Evolutionary conservation across 1,140 invertebrate species (phyloP), one percentile per base, ranked within the genome.

Genomic region (Ladona fulva): DNA sequence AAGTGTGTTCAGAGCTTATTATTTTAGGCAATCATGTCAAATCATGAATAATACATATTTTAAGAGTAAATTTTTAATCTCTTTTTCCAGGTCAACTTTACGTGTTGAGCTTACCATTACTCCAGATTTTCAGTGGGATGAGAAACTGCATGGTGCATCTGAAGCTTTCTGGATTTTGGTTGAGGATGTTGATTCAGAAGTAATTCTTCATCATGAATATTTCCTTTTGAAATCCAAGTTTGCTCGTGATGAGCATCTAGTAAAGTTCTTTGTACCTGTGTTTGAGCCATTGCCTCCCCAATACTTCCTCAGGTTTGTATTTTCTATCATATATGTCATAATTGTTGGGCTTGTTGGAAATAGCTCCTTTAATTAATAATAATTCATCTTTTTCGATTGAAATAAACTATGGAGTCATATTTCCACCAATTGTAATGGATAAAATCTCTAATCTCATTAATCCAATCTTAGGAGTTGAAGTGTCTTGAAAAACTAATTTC

Each of bases 91-190:
- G 78, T 96, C 96, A 11, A 98, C 97, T 0, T 84, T 99, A 0
- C 87, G 95, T 78, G 96, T 99, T 0, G 97, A 99, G 85, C 86
- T 99, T 0, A 99, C 97, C 0, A 97, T 99, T n/a, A 98, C 96
- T 0, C 97, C 98, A 0, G 97, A 99, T 86, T 99, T 99, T 85
- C 95, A 98, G 82, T 99, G 98, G 98, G 97, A 99, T 81, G 97
- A 99, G 79, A 98, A 98, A 84, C 87, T 97, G 29, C 97, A 99
- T 84, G 97, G 97, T 0, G 91, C 92, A 76, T 97, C 96, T 0
- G 96, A 99, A 87, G 97, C 95, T 0, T 99, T 99, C 86, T 99
- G 98, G 98, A 98, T 99, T 81, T 86, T 99, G 12, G 97, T 99
- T 0, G 97, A 99, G 85, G 98, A 99, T 85, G 97, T 99, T 0